phyloP scores from a whole-genome alignment of 2,113 vertebrate species.

The Tamias sibiricus region DNA sequence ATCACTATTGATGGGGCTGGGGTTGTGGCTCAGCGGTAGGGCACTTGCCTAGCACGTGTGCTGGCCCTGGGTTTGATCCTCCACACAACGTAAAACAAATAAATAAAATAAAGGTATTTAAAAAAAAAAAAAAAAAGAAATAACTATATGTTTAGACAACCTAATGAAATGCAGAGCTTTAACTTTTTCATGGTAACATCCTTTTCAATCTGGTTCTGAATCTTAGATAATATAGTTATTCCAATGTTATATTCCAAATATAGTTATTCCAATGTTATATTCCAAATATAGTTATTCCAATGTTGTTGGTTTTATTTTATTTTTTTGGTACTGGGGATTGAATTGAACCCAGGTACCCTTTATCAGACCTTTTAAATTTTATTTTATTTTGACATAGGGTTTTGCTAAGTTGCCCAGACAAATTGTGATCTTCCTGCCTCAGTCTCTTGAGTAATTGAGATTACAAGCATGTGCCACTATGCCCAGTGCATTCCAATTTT shows the following conservation, averaged over 20 bases:
- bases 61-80: too few relatives aligned
- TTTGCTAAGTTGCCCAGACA: neutral
- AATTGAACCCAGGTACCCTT: neutral
- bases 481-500: neutral
- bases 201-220: neutral
- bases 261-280: neutral
- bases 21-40: too few relatives aligned
- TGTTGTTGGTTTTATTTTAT: neutral
- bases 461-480: neutral
- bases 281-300: neutral
- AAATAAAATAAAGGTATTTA: too few relatives aligned
- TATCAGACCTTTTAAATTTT: neutral
- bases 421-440: neutral
- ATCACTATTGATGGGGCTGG: too few relatives aligned
- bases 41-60: too few relatives aligned
- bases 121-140: too few relatives aligned
- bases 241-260: too few relatives aligned
- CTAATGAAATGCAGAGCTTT: neutral
- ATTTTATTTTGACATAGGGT: neutral
- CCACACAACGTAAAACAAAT: too few relatives aligned
- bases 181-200: neutral
- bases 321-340: neutral
- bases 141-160: neutral
- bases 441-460: neutral
- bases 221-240: conserved; percentile 34